These are phyloP conservation scores for Cricetomys ansorgei DNA, from an alignment of 2,113 vertebrate genomes.

Conservation along the genomic window DNA sequence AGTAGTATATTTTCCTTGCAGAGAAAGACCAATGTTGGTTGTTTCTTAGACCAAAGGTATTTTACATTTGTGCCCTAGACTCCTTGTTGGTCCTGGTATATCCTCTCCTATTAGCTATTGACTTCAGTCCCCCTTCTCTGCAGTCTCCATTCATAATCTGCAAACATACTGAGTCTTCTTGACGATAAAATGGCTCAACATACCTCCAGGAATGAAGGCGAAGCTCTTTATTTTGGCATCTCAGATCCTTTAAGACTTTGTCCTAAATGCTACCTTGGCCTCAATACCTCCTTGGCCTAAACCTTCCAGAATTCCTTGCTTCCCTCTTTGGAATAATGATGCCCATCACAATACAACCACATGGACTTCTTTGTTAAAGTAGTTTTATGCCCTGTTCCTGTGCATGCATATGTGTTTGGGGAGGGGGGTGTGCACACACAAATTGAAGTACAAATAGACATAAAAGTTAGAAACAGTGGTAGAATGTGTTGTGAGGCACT, in stretches of 20 bases:
- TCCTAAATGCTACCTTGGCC: not conserved
- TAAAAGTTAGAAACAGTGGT: not conserved
- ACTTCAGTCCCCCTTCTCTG: not conserved
- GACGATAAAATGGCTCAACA: not conserved
- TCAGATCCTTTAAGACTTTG: not conserved
- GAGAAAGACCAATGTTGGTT: not conserved
- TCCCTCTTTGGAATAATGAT: not conserved
- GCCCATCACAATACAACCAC: rapidly evolving
- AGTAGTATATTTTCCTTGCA: not conserved
- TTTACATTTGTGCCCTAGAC: not conserved
- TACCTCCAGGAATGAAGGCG: not conserved
- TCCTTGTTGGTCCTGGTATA: not conserved
- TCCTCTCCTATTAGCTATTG: not conserved
- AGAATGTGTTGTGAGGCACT: not conserved
- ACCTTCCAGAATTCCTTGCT: not conserved
- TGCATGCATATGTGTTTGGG: not conserved
- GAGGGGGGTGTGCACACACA: rapidly evolving
- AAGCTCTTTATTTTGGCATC: not conserved
- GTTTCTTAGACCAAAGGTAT: not conserved
- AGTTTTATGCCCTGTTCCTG: not conserved
- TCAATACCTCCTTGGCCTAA: not conserved
- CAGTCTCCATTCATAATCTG: not conserved
- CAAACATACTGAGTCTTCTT: not conserved
- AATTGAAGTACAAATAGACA: no score
- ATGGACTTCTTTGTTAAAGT: not conserved